These are phyloP conservation scores for Hydrolagus colliei DNA, from an alignment of 2,797 vertebrate species.

Conservation along the genomic window DNA sequence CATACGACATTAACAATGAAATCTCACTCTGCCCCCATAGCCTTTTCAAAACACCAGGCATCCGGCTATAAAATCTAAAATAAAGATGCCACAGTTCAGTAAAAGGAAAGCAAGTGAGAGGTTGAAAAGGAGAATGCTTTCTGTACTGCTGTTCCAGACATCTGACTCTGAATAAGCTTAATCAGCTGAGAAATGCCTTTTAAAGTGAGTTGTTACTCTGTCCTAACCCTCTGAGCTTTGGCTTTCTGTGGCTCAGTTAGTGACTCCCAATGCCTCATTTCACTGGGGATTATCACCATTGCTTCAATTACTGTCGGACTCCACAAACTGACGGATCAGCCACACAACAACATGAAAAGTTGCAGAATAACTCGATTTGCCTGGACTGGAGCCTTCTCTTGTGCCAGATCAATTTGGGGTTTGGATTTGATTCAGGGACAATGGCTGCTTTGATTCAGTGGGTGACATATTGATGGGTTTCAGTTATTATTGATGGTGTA, in stretches of 20 bases:
- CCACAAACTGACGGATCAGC: background rate
- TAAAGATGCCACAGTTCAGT: background rate
- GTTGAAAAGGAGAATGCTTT: conserved; percentile 52
- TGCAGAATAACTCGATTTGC: background rate
- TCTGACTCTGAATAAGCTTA: conserved; percentile 81
- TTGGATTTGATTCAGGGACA: background rate
- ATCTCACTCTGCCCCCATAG: background rate
- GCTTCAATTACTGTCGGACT: conserved; percentile 73
- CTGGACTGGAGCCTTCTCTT: background rate
- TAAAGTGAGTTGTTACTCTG: conserved; percentile 54
- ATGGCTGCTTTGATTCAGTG: background rate
- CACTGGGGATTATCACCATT: conserved; percentile 74
- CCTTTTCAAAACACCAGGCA: background rate
- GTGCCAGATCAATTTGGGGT: background rate
- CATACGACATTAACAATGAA: background rate
- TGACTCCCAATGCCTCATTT: conserved; percentile 66
- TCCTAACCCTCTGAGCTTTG: conserved; percentile 47
- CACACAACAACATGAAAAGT: background rate
- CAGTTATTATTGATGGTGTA: background rate
- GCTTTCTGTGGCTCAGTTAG: conserved; percentile 58
- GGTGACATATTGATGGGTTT: background rate
- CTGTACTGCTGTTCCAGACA: conserved; percentile 80
- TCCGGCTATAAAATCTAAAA: conserved; percentile 4
- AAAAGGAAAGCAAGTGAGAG: background rate
- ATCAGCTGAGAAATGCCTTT: conserved; percentile 76